Evolutionary conservation across 2,888 invertebrate species (phyloP).

Genomic region (Drosophila falleni): DNA sequence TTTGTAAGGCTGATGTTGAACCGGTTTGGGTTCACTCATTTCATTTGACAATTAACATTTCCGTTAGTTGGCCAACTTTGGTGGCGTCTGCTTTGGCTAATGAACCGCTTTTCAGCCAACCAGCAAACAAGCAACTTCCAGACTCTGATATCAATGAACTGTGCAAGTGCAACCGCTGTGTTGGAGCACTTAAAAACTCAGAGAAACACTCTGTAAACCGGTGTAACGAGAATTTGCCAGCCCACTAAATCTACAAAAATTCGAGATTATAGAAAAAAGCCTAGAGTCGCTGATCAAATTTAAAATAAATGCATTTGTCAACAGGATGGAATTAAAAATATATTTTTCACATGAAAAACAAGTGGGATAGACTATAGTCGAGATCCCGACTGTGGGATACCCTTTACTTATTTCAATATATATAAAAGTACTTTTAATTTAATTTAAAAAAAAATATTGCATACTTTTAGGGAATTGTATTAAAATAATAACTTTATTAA

Average conservation of each 20-base stretch:
- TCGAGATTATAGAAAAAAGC: background rate
- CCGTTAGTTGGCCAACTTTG: slow-evolving; percentile 81
- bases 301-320: background rate
- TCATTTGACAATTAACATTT: slow-evolving; percentile 81
- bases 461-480: too few species aligned
- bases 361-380: too few species aligned
- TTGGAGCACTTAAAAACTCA: slow-evolving; percentile 5
- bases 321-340: slow-evolving; percentile 35
- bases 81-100: slow-evolving; percentile 77
- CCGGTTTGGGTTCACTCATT: slow-evolving; percentile 69
- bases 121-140: slow-evolving; percentile 18
- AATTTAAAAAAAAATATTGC: too few species aligned
- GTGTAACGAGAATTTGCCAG: slow-evolving; percentile 62
- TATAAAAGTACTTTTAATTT: too few species aligned
- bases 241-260: slow-evolving; percentile 27
- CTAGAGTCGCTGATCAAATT: background rate
- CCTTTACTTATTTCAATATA: too few species aligned
- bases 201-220: slow-evolving; percentile 50
- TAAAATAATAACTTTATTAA: too few species aligned
- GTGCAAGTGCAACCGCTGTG: slow-evolving; percentile 41
- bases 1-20: slow-evolving; percentile 68
- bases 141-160: slow-evolving; percentile 67
- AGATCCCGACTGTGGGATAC: too few species aligned
- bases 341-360: slow-evolving; percentile 8
- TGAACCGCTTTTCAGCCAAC: slow-evolving; percentile 64